These are phyloP conservation scores for Paramisgurnus dabryanus DNA, from an alignment of 2,113 vertebrate genomes.

Conservation along the genomic window DNA sequence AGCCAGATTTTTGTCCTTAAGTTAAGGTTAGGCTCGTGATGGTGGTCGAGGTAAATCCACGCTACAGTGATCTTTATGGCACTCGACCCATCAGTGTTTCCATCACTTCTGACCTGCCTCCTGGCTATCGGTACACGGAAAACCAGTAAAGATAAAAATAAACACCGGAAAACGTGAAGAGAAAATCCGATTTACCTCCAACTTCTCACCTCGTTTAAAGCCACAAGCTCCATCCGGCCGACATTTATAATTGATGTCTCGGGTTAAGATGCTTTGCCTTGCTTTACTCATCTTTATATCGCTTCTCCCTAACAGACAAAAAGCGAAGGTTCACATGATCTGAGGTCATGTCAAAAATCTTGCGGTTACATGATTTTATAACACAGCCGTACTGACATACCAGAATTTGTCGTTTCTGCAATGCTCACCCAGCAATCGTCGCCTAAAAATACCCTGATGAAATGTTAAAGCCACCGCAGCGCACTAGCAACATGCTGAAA, in stretches of 20 bases:
- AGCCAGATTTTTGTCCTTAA: neutral
- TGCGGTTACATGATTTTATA: neutral
- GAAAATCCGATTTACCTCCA: neutral
- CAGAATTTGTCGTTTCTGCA: neutral
- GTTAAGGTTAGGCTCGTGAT: neutral
- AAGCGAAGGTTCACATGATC: too few species aligned
- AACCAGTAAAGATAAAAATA: constrained; percentile 35
- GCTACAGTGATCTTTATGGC: constrained; percentile 26
- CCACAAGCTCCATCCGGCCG: neutral
- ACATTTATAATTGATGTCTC: neutral
- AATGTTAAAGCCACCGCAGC: neutral
- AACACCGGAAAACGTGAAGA: neutral
- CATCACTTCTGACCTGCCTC: constrained; percentile 15
- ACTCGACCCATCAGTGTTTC: constrained; percentile 22
- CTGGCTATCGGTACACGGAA: constrained; percentile 11
- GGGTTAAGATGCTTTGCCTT: neutral
- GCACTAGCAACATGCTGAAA: neutral
- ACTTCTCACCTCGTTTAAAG: neutral
- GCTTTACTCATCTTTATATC: neutral
- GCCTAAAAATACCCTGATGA: constrained; percentile 20
- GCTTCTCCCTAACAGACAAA: neutral
- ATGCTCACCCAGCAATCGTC: too few species aligned
- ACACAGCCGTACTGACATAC: neutral
- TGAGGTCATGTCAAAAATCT: neutral
- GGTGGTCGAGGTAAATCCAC: neutral